phyloP scores from a whole-genome alignment of 2,888 invertebrate species.

The Temnothorax rugatulus region DNA sequence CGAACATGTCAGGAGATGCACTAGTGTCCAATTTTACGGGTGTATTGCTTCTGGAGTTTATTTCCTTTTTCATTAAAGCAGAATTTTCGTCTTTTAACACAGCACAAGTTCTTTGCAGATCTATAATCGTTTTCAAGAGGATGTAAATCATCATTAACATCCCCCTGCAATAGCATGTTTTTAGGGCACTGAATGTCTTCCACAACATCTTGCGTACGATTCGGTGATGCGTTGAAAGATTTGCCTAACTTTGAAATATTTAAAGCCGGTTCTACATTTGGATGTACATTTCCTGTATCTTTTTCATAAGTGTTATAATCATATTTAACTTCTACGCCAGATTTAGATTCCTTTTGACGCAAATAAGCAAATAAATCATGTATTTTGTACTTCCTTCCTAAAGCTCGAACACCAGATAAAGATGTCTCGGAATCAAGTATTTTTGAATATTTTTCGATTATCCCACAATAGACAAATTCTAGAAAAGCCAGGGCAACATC shows the following conservation, averaged over 20 bases:
- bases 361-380: conserved; percentile 79
- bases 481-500: conserved; percentile 82
- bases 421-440: conserved; percentile 67
- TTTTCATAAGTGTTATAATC: background rate
- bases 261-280: background rate
- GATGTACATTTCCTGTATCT: background rate
- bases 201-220: background rate
- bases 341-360: conserved; percentile 35
- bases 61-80: conserved; percentile 17
- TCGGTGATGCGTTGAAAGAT: background rate
- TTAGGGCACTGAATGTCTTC: background rate
- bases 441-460: conserved; percentile 74
- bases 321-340: conserved; percentile 25
- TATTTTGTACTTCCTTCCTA: conserved; percentile 81
- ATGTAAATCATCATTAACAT: background rate
- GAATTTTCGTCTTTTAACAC: background rate
- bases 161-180: background rate
- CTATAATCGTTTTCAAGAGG: background rate
- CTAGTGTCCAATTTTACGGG: conserved; percentile 32
- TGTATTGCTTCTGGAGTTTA: conserved; percentile 9
- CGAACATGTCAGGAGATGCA: conserved; percentile 78
- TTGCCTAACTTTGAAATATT: background rate
- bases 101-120: background rate
- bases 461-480: conserved; percentile 85
- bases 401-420: conserved; percentile 70